Base-by-base conservation (phyloP, 2,113 vertebrate genomes). In the Mastomys coucha region DNA sequence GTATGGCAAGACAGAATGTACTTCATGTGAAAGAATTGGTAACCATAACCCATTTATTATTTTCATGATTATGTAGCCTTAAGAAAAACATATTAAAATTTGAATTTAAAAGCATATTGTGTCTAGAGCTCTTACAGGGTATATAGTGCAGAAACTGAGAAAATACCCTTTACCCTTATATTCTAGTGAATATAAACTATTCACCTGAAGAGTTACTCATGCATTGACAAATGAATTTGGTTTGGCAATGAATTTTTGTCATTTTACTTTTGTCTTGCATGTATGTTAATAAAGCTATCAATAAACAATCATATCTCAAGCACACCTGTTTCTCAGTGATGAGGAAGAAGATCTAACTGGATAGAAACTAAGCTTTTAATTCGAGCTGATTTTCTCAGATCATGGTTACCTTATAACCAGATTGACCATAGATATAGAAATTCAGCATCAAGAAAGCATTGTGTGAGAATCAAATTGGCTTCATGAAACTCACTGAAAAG, bases 81-180 rank as follows among this genome's bases (percentile, higher is more conserved):
- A 77, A 96, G 26, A 91, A 89, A 91, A 93, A 75, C 75, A 87
- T 39, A 49, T 31, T 20, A 20, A 13, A 91, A 11, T 51, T 73
- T 63, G 82, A 88, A 95, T 45, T 72, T 92, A 92, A 84, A 76
- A 76, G 3, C 60, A 33, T 81, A n/a, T 73, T 89, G 53, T 80
- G 2, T n/a, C 20, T 76, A 5, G 45, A 88, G 56, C 58, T 88
- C 13, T 77, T 70, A 92, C 8, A 72, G 6, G 78, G 70, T 90
- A 16, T 75, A n/a, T 2, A 93, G 58, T 60, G 51, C 56, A 58
- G 45, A 93, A 89, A 13, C 2, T n/a, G 67, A 92, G 45, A 94
- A 89, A 81, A 93, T 24, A 78, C 16, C 72, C 56, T 87, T 82
- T 51, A 89, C n/a, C n/a, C n/a, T n/a, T n/a, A 10, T 70, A 85